A percentile compares a stretch with the other conserved stretches of the same genome.
Evolutionary conservation across 2,113 vertebrate species (phyloP).

Genomic region (Hippocampus mohnikei): DNA sequence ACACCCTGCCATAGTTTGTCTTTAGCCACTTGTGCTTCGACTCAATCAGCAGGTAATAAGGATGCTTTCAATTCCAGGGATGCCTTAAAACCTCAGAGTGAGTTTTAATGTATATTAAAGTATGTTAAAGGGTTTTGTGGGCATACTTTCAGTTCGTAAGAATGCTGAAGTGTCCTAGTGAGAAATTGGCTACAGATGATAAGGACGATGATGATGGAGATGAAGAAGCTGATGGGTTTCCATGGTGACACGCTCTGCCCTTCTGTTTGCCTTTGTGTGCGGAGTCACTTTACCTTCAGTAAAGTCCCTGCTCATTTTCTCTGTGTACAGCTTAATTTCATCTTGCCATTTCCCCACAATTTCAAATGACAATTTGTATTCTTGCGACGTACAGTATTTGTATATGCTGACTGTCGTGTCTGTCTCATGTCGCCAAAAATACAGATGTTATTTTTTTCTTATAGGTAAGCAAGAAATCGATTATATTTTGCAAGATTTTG

Average conservation of each 20-base stretch:
- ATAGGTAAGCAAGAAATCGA: neutral
- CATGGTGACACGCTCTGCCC: constrained; percentile 78
- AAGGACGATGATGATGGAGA: constrained; percentile 74
- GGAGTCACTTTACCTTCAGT: constrained; percentile 47
- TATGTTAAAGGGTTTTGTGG: neutral
- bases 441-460: neutral
- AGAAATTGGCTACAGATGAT: constrained; percentile 72
- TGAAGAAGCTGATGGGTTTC: constrained; percentile 91
- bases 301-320: constrained; percentile 12
- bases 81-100: neutral
- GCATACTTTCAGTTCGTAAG: neutral
- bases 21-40: too few relatives aligned
- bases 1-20: too few relatives aligned
- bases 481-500: neutral
- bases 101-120: neutral
- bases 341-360: neutral
- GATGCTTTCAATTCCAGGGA: too few relatives aligned
- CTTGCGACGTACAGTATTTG: neutral
- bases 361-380: neutral
- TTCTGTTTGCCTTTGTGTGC: constrained; percentile 68
- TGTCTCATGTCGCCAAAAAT: too few relatives aligned
- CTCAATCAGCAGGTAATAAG: too few relatives aligned
- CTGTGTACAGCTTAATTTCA: constrained; percentile 1
- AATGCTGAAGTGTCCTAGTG: constrained; percentile 26
- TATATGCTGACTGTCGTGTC: neutral